Conservation (phyloP, 2,797 vertebrate species). For the Spinibarbus caldwelli region DNA sequence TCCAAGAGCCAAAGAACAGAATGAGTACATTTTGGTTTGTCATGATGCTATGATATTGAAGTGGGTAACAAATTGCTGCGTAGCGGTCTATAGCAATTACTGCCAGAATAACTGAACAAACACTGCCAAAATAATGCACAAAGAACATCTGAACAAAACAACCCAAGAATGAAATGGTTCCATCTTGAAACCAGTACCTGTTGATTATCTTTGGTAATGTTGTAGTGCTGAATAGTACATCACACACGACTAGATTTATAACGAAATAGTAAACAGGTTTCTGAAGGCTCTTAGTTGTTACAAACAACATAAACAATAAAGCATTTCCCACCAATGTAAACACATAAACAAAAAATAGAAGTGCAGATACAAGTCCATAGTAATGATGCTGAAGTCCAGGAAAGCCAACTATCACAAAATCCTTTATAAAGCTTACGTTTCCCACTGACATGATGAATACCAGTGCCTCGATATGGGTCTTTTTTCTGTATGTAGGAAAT, state of each 20-base stretch:
- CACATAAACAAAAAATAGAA: slow-evolving; percentile 67
- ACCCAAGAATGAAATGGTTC: too few species aligned
- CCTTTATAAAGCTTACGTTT: slow-evolving; percentile 55
- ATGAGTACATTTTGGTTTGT: slow-evolving; percentile 45
- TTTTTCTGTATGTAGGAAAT: neutral
- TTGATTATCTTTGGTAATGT: too few species aligned
- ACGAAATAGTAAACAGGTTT: slow-evolving; percentile 76
- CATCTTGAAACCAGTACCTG: too few species aligned
- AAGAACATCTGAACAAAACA: too few species aligned
- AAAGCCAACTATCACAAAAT: slow-evolving; percentile 75
- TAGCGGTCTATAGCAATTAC: slow-evolving; percentile 59
- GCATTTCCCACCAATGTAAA: slow-evolving; percentile 65
- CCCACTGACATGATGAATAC: slow-evolving; percentile 26
- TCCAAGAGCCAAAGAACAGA: slow-evolving; percentile 45
- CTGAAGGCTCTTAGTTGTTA: slow-evolving; percentile 67
- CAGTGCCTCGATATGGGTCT: neutral
- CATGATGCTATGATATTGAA: slow-evolving; percentile 51
- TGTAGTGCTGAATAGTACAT: too few species aligned
- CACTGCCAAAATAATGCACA: slow-evolving; percentile 73
- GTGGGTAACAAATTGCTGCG: slow-evolving; percentile 50
- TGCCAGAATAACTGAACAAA: slow-evolving; percentile 72
- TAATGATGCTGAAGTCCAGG: slow-evolving; percentile 65
- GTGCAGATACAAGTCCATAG: slow-evolving; percentile 56
- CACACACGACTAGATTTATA: too few species aligned
- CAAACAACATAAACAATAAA: slow-evolving; percentile 68